Conservation (phyloP, 1,140 invertebrate genomes). For the Brachionus rotundiformis region DNA sequence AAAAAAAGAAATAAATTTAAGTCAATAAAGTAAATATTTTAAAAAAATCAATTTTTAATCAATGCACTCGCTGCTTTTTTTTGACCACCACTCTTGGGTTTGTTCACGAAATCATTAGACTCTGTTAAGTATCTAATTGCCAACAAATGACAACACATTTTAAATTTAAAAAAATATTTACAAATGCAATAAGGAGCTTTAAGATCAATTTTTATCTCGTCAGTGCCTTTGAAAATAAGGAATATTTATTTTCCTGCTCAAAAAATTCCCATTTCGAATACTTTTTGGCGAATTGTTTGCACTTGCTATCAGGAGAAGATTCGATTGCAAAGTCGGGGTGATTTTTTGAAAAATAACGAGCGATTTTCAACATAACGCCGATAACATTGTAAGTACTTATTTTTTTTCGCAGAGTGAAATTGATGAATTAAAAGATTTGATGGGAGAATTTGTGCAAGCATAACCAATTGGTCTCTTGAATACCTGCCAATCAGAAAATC, state of each 20-base stretch:
- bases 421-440: constrained; percentile 12
- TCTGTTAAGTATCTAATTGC: background rate
- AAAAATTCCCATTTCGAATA: background rate
- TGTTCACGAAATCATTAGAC: background rate
- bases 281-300: background rate
- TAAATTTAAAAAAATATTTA: constrained; percentile 24
- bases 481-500: constrained; percentile 12
- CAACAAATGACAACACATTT: constrained; percentile 3
- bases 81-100: background rate
- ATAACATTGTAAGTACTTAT: background rate
- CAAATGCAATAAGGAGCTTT: background rate
- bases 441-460: background rate
- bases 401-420: constrained; percentile 1
- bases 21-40: background rate
- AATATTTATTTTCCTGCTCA: background rate
- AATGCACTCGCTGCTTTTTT: constrained; percentile 7
- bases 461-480: background rate
- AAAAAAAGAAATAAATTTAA: background rate
- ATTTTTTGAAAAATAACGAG: constrained; percentile 20
- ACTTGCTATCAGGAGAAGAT: background rate
- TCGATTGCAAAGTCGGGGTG: background rate
- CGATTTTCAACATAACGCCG: background rate
- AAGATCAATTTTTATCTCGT: background rate
- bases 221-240: background rate
- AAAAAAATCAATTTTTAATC: background rate